These are phyloP conservation scores for Chlamydotis undulata DNA, from an alignment of 2,113 vertebrate species.

Conservation along the genomic window DNA sequence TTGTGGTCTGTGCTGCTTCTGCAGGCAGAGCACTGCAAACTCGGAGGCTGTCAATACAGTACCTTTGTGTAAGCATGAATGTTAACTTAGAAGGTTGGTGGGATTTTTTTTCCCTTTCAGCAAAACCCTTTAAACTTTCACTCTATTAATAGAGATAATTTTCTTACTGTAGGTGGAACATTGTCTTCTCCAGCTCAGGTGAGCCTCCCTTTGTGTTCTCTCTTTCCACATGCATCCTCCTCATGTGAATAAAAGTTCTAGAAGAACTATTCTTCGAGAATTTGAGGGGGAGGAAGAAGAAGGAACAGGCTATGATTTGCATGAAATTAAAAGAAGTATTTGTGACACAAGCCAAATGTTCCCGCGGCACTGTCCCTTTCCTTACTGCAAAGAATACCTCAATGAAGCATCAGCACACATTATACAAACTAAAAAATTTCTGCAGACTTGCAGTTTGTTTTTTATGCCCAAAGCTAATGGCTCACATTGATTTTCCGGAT, in stretches of 20 bases:
- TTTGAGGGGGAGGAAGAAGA: constrained; percentile 19
- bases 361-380: neutral
- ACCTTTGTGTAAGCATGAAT: neutral
- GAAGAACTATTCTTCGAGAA: neutral
- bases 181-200: neutral
- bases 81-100: neutral
- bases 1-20: neutral
- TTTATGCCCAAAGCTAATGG: neutral
- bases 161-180: neutral
- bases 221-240: neutral
- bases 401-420: neutral
- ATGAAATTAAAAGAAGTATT: constrained; percentile 9
- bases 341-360: neutral
- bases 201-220: constrained; percentile 8
- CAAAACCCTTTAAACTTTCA: neutral
- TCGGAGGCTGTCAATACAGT: neutral
- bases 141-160: constrained; percentile 16
- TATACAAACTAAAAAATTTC: neutral
- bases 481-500: neutral
- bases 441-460: neutral
- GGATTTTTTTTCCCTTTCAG: neutral
- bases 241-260: neutral
- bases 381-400: neutral
- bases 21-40: neutral
- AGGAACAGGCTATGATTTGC: neutral